Conservation (phyloP, 2,797 vertebrate genomes). For the Sphaeramia orbicularis region DNA sequence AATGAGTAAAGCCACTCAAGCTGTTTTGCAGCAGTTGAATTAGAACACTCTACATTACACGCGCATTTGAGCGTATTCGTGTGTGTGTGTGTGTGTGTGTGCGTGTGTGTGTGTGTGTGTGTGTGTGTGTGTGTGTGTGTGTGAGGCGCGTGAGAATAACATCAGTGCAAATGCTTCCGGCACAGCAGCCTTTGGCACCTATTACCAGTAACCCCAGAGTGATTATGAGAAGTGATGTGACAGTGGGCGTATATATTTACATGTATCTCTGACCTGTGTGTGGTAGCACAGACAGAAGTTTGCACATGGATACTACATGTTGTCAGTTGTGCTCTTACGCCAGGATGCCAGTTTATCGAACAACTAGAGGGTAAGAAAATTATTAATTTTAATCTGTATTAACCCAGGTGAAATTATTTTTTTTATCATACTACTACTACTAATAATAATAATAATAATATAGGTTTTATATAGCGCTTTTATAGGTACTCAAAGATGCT, state of each 20-base stretch:
- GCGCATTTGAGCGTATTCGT: slow-evolving; percentile 22
- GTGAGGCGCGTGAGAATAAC: not conserved
- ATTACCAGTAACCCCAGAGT: slow-evolving; percentile 31
- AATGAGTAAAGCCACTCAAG: slow-evolving; percentile 63
- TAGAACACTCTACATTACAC: slow-evolving; percentile 54
- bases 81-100: not conserved
- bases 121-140: no score
- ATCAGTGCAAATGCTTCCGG: slow-evolving; percentile 37
- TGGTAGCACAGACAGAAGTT: slow-evolving; percentile 16
- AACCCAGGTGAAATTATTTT: not conserved
- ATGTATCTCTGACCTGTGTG: slow-evolving; percentile 6
- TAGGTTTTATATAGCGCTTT: no score
- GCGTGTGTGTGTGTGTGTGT: slow-evolving; percentile 1
- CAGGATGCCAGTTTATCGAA: slow-evolving; percentile 27
- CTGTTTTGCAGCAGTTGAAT: slow-evolving; percentile 30
- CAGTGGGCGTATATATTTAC: slow-evolving; percentile 35
- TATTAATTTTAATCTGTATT: not conserved
- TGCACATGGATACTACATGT: slow-evolving; percentile 28
- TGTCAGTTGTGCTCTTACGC: slow-evolving; percentile 30
- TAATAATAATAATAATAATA: no score
- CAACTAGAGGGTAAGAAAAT: slow-evolving; percentile 62
- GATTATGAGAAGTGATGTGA: slow-evolving; percentile 67
- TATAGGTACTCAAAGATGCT: no score
- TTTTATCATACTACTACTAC: no score
- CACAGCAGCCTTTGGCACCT: slow-evolving; percentile 20